Evolutionary conservation across 2,113 vertebrate genomes (phyloP), one percentile per base, ranked within the genome.

Genomic region (Copsychus sechellarum): DNA sequence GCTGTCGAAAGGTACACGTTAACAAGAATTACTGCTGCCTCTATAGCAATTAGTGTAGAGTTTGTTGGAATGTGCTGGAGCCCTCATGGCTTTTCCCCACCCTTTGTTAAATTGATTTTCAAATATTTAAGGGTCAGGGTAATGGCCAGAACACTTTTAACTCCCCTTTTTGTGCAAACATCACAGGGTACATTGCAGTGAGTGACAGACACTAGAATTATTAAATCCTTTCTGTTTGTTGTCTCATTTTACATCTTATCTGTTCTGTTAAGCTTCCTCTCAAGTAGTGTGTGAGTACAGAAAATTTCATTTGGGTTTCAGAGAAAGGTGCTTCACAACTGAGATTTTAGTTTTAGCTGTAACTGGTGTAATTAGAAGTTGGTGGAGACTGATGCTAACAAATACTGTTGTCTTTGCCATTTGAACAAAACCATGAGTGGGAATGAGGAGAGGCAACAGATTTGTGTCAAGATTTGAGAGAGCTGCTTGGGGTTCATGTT

Each of bases 51-150:
- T 91, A 76, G 31, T 36, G n/a, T 85, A 18, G 84, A 85, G 71
- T 72, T 91, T 84, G 62, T 62, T 95, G 66, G 62, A 84, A 74
- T 87, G 45, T 85, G 79, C 79, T 48, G 48, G 65, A 90, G 62
- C 54, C 38, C 74, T 93, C 0, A 0, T 71, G 66, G 53, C 78
- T 91, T 81, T 95, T 58, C n/a, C 40, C 26, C 36, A 76, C 56
- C 45, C 81, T 86, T 93, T 87, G 47, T 91, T 81, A 74, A 86
- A 84, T n/a, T 23, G n/a, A 61, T 85, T 71, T 82, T 80, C 58
- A 87, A 28, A 64, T 81, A 72, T 90, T 81, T 79, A 85, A 82
- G 71, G 66, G 34, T 72, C 54, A 16, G 29, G 26, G 33, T 83
- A 82, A 82, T 58, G 71, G 12, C 34, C 65, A 36, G 38, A 81